Evolutionary conservation across 1,140 invertebrate genomes (phyloP).

Genomic region (Lutraria rhynchaena): DNA sequence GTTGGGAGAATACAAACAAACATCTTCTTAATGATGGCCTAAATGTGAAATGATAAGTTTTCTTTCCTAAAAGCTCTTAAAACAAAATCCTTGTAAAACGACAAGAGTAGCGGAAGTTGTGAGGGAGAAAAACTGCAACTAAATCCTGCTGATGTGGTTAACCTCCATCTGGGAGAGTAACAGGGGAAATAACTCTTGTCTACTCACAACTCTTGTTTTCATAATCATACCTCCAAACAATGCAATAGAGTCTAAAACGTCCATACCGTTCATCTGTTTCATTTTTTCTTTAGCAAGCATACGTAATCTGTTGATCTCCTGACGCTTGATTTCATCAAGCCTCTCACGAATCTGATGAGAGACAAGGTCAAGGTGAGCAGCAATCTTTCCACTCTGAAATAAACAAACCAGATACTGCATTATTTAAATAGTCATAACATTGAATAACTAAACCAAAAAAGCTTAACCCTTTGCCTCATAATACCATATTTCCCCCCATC

Average conservation of each 20-base stretch:
- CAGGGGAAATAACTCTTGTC: conserved; percentile 5
- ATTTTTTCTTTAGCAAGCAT: conserved; percentile 86
- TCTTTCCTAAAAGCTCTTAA: too few species aligned
- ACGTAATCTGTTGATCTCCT: conserved; percentile 91
- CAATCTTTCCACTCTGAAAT: conserved; percentile 93
- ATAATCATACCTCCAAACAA: conserved; percentile 75
- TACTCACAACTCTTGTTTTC: conserved; percentile 38
- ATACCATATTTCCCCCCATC: too few species aligned
- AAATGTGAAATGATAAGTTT: too few species aligned
- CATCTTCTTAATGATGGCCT: too few species aligned
- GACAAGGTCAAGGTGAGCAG: conserved; percentile 94
- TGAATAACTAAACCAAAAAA: too few species aligned
- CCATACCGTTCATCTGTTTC: conserved; percentile 83
- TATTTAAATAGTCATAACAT: too few species aligned
- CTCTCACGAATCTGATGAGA: conserved; percentile 92
- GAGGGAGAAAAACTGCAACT: too few species aligned
- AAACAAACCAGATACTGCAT: conserved; percentile 12
- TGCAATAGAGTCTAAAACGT: conserved; percentile 75
- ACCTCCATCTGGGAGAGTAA: background rate
- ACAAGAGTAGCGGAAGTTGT: too few species aligned
- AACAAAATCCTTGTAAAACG: too few species aligned
- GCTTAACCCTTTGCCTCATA: too few species aligned
- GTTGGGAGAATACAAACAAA: too few species aligned
- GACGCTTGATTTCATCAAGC: conserved; percentile 96
- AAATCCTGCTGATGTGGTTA: too few species aligned